Percentiles rank a stretch among this genome's conserved stretches.
phyloP scores from a whole-genome alignment of 2,888 invertebrate species.

The Koerneria pararmatus region DNA sequence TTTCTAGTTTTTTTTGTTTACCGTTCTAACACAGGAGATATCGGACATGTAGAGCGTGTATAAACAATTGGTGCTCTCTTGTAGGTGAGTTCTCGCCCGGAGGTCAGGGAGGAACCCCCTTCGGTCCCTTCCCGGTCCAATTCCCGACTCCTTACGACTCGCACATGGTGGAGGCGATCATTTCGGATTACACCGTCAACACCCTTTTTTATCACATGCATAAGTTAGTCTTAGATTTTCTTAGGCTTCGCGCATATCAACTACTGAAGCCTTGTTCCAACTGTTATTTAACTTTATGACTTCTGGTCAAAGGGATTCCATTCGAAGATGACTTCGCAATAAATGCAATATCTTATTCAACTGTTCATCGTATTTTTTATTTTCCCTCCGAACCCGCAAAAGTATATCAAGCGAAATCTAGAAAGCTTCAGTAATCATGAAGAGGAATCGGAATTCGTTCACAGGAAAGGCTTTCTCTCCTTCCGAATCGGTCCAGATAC shows the following conservation, averaged over 20 bases:
- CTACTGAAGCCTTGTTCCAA: too few relatives aligned
- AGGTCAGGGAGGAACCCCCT: conserved; percentile 42
- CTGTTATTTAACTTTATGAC: too few relatives aligned
- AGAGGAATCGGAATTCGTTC: too few relatives aligned
- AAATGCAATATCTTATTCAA: too few relatives aligned
- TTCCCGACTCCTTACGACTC: conserved; percentile 45
- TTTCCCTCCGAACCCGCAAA: too few relatives aligned
- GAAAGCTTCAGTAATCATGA: too few relatives aligned
- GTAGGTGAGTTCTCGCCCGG: not conserved
- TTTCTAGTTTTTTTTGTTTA: not conserved
- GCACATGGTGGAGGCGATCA: conserved; percentile 51
- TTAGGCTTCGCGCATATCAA: too few relatives aligned
- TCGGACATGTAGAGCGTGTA: not conserved
- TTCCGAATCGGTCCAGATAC: conserved; percentile 57
- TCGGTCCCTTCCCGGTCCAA: conserved; percentile 52
- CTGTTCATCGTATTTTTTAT: too few relatives aligned
- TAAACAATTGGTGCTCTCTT: not conserved
- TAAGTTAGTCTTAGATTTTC: too few relatives aligned
- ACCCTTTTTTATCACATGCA: conserved; percentile 53
- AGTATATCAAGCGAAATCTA: too few relatives aligned
- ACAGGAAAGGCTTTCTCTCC: conserved; percentile 50
- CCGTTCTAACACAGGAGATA: not conserved
- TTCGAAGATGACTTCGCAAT: too few relatives aligned
- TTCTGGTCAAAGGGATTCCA: too few relatives aligned
- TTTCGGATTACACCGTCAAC: conserved; percentile 54